Conservation (phyloP, 2,888 invertebrate genomes). For the Cantharis flavilabris region DNA sequence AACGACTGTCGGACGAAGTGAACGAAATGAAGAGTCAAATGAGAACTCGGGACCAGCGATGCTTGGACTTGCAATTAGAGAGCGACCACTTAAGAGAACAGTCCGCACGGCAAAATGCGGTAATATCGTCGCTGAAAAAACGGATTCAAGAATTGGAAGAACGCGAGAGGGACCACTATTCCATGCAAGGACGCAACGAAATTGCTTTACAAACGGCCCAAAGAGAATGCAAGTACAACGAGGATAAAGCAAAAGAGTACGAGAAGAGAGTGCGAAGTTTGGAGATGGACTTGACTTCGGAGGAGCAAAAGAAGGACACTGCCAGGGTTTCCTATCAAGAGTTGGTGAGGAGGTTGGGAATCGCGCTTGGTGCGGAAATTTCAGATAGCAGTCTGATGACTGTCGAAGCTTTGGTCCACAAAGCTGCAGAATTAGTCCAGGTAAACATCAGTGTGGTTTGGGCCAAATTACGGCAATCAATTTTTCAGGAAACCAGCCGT, state of each 20-base stretch:
- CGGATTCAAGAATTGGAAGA: conserved; percentile 80
- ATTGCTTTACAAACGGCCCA: conserved; percentile 75
- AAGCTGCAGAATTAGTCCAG: conserved; percentile 78
- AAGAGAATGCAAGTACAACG: conserved; percentile 65
- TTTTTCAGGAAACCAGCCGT: conserved; percentile 51
- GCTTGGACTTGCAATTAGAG: conserved; percentile 78
- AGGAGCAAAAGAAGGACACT: conserved; percentile 77
- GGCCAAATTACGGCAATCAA: neutral
- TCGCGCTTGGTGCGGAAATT: conserved; percentile 72
- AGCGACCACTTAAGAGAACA: conserved; percentile 80
- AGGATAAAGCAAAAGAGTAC: conserved; percentile 77
- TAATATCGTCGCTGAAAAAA: conserved; percentile 79
- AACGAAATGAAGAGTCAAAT: conserved; percentile 66
- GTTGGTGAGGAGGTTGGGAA: conserved; percentile 71
- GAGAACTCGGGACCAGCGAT: conserved; percentile 71
- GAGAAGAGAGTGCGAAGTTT: conserved; percentile 74
- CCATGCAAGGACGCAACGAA: conserved; percentile 65
- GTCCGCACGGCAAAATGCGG: conserved; percentile 79
- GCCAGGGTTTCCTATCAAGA: conserved; percentile 70
- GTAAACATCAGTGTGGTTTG: conserved; percentile 48
- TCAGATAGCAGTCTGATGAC: conserved; percentile 69
- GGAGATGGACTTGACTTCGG: conserved; percentile 72
- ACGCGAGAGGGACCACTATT: conserved; percentile 71
- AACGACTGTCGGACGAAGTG: conserved; percentile 78
- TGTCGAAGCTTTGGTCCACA: conserved; percentile 74